phyloP scores from a whole-genome alignment of 1,140 invertebrate genomes.

The Drosophila chauvacae region DNA sequence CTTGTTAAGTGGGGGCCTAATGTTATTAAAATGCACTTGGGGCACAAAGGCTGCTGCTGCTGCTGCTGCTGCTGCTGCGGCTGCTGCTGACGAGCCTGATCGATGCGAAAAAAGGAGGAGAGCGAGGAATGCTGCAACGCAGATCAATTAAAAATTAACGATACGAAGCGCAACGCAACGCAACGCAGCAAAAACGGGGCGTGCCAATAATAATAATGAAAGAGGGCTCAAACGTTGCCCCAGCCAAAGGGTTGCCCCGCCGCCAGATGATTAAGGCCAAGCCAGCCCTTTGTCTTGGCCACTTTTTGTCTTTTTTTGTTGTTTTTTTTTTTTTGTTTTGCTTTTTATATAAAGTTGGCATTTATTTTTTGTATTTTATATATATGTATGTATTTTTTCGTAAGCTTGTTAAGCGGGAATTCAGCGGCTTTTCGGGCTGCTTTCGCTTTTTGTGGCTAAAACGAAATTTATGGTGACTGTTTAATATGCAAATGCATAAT shows the following conservation, averaged over 20 bases:
- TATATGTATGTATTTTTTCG: conserved; percentile 6
- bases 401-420: conserved; percentile 52
- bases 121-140: conserved; percentile 55
- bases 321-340: neutral
- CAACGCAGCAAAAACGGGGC: conserved; percentile 70
- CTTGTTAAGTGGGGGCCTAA: conserved; percentile 75
- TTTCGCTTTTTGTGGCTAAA: conserved; percentile 46
- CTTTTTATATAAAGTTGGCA: conserved; percentile 21
- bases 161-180: conserved; percentile 77
- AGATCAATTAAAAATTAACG: conserved; percentile 85
- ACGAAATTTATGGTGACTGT: conserved; percentile 64
- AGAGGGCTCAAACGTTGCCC: conserved; percentile 43
- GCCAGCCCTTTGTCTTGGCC: conserved; percentile 43
- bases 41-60: conserved; percentile 8
- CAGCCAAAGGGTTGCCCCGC: conserved; percentile 47
- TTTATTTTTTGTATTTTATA: conserved; percentile 6
- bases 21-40: conserved; percentile 81
- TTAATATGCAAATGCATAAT: conserved; percentile 83
- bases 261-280: conserved; percentile 53
- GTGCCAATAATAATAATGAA: conserved; percentile 83
- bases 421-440: conserved; percentile 29
- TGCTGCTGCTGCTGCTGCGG: too few relatives aligned
- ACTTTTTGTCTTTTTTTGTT: conserved; percentile 13
- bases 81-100: conserved; percentile 59
- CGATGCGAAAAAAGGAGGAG: conserved; percentile 10